Evolutionary conservation across 2,888 invertebrate genomes (phyloP), one percentile per base, ranked within the genome.

Genomic region (Branchipolynoe longqiensis): DNA sequence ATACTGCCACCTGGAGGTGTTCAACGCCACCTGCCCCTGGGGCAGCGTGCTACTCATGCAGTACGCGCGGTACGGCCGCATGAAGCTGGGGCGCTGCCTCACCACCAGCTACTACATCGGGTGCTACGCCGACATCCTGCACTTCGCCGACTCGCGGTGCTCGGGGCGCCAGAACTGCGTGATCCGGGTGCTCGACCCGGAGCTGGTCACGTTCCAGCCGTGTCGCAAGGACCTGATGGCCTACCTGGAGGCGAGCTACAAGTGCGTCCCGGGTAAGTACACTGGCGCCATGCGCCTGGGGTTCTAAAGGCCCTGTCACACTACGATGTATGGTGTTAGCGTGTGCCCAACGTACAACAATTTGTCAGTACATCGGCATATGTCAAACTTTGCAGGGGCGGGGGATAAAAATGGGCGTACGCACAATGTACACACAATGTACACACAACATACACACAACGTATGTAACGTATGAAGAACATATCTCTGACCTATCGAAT

Each of bases 161-260:
- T 86, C 86, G 12, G 86, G 86, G n/a, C 56, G 73, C 33, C 33
- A 31, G 28, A 73, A 86, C 69, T 86, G 86, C 41, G 56, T 54
- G 36, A 64, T 86, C 36, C 31, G 31, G 28, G 31, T 86, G 14
- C 86, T 85, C 0, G 84, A 86, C 73, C 81, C 84, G 0, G 82
- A 73, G 8, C 69, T 86, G 69, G 48, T 78, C 33, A 40, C 58
- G 40, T 41, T 48, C 36, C 86, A 78, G n/a, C 83, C 84, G 28
- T 88, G 88, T 69, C 87, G 84, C 18, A 85, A 82, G 58, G 87
- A 88, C 58, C 85, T 87, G 38, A 87, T 88, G 38, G 69, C 86
- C 28, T 88, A 88, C 64, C 86, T 88, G 83, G 87, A 87, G 18
- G 88, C 84, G 4, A 84, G 85, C 18, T 88, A 84, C 58, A 78